phyloP scores from a whole-genome alignment of 2,797 vertebrate genomes.

The Schizopygopsis pylzovi region DNA sequence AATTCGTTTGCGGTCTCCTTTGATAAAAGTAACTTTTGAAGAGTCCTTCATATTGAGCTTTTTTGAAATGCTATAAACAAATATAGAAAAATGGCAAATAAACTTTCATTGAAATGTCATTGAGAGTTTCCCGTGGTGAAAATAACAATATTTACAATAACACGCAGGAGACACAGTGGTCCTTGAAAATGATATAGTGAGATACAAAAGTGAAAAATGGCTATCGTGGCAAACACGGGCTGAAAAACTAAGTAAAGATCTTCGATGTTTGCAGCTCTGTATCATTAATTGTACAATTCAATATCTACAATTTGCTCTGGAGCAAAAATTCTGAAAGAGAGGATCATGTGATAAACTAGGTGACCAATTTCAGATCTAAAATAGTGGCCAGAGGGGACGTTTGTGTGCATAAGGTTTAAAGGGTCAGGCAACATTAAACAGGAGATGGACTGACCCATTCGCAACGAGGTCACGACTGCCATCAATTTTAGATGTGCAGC shows the following conservation, averaged over 20 bases:
- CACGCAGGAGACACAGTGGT: conserved; percentile 51
- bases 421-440: conserved; percentile 50
- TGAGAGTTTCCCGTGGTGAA: conserved; percentile 56
- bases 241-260: conserved; percentile 8
- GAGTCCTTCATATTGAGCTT: background rate
- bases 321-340: background rate
- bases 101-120: conserved; percentile 30
- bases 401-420: conserved; percentile 25
- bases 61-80: conserved; percentile 25
- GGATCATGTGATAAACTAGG: conserved; percentile 14
- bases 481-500: conserved; percentile 79
- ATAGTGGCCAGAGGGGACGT: background rate
- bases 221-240: background rate
- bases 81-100: conserved; percentile 5
- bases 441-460: conserved; percentile 46
- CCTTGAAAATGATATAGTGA: conserved; percentile 26
- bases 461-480: conserved; percentile 56
- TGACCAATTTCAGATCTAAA: background rate
- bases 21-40: conserved; percentile 13
- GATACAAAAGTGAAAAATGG: conserved; percentile 40
- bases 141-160: conserved; percentile 66
- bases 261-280: conserved; percentile 4
- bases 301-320: background rate
- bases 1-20: background rate
- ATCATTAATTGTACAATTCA: conserved; percentile 22